A percentile compares a stretch with the other conserved stretches of the same genome.
Conservation (phyloP, 2,113 vertebrate genomes). For the Podiceps cristatus region DNA sequence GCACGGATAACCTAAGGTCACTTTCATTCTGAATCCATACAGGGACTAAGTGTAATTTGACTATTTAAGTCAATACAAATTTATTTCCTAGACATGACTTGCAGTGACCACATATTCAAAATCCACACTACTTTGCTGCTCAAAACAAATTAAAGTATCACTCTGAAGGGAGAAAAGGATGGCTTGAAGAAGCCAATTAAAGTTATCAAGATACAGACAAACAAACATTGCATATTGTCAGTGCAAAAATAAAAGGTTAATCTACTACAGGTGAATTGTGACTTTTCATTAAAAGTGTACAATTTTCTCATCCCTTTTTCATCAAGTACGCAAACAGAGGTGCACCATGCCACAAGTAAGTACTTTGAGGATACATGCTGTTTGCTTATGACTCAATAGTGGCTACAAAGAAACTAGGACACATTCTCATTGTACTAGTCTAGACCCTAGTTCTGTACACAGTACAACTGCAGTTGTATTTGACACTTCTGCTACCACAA, state of each 20-base stretch:
- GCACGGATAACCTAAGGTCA: neutral
- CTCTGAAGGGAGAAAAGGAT: neutral
- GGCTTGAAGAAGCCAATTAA: neutral
- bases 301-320: neutral
- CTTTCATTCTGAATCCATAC: neutral
- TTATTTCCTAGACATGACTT: neutral
- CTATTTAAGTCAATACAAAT: neutral
- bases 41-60: neutral
- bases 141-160: neutral
- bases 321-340: neutral
- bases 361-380: neutral
- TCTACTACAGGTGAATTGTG: neutral
- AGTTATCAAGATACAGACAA: neutral
- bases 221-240: neutral
- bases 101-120: neutral
- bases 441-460: neutral
- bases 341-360: neutral
- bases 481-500: neutral
- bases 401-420: neutral
- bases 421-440: neutral
- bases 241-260: neutral
- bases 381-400: neutral
- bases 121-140: neutral
- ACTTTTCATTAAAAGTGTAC: neutral
- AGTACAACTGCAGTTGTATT: neutral